Evolutionary conservation across 2,113 vertebrate genomes (phyloP), one percentile per base, ranked within the genome.

Genomic region (Rallus limicola): DNA sequence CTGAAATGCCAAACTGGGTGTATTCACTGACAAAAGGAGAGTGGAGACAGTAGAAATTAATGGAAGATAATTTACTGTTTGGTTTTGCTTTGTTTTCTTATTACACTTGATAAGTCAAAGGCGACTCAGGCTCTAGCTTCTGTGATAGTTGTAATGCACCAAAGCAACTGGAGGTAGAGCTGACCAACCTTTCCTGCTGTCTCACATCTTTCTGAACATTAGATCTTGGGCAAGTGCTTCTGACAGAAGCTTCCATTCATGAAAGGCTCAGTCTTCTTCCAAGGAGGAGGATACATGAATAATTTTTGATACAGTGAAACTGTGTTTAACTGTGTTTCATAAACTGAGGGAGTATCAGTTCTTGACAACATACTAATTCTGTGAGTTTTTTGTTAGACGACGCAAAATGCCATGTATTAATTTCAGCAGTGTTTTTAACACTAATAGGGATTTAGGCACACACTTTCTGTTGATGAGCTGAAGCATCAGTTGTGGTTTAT

Each of bases 281-380:
- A 53, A 13, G 56, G 10, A 68, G 62, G 48, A 92, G 86, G 62
- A 64, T 53, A 28, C 6, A 5, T 87, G 89, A 95, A 95, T 93
- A 42, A 87, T 69, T 92, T 93, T 40, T 79, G 93, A 82, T 93
- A 83, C 91, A 82, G 69, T 81, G 83, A 75, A 89, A 65, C 74
- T 82, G 59, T 34, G 46, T 91, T 95, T 96, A 91, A 89, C 87
- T 95, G 83, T 29, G 3, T 93, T 96, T 94, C 89, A 91, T 87
- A 44, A 86, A 59, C 62, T 55, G 88, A 79, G n/a, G 46, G 72
- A 85, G 70, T 81, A 70, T 44, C 58, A 50, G 55, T 75, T 46
- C 77, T 82, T 93, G 65, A 79, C 78, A 88, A 68, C 10, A 8
- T 40, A 48, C 53, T 64, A 40, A 29, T 28, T 85, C 89, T 78